These are phyloP conservation scores for Desmophyllum pertusum DNA, from an alignment of 92 coral and sea anemone genomes.

Conservation along the genomic window DNA sequence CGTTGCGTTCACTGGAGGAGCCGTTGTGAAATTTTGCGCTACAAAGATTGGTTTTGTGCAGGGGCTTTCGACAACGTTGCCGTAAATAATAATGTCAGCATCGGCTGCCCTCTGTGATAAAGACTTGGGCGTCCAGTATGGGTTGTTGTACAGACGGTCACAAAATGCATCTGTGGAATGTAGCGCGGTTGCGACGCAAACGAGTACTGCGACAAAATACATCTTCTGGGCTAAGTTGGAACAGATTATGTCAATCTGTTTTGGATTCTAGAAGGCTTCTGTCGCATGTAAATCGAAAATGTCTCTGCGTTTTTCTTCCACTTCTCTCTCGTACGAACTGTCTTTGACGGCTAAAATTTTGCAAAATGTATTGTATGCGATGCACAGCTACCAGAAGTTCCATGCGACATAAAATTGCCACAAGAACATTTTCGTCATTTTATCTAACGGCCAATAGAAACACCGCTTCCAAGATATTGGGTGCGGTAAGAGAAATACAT, in stretches of 20 bases:
- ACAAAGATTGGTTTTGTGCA: slow-evolving; percentile 63
- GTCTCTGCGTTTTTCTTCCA: too few species aligned
- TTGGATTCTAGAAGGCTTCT: background rate
- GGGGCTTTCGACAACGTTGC: slow-evolving; percentile 73
- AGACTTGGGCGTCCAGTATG: slow-evolving; percentile 65
- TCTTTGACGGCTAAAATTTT: background rate
- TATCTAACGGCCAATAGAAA: slow-evolving; percentile 16
- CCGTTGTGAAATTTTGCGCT: background rate
- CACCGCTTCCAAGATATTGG: background rate
- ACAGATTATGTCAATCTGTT: background rate
- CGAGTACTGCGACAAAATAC: background rate
- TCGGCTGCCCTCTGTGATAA: slow-evolving; percentile 62
- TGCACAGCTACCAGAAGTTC: background rate
- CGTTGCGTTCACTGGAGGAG: slow-evolving; percentile 39
- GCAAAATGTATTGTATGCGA: background rate
- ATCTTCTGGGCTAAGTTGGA: background rate
- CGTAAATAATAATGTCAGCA: slow-evolving; percentile 80
- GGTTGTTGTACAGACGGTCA: slow-evolving; percentile 57
- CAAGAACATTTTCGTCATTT: background rate
- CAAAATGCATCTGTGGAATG: slow-evolving; percentile 63
- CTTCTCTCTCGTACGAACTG: background rate
- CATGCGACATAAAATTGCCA: background rate
- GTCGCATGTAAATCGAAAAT: background rate
- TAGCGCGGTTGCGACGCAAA: slow-evolving; percentile 5
- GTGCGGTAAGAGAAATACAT: slow-evolving; percentile 22